A percentile compares a stretch with the other conserved stretches of the same genome.
phyloP scores from a whole-genome alignment of 1,140 invertebrate species.

The Orius insidiosus region DNA sequence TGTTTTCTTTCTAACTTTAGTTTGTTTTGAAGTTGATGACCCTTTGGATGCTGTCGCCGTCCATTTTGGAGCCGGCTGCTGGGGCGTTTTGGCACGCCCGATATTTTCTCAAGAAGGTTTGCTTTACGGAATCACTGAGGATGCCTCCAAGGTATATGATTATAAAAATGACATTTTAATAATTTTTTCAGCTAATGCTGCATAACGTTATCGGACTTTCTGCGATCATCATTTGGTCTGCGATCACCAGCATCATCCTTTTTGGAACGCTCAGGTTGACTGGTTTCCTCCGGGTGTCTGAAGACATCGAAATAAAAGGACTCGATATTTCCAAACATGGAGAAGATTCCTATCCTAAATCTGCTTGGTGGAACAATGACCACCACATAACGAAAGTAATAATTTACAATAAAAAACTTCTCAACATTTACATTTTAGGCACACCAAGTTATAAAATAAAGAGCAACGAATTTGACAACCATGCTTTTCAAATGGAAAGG shows the following conservation, averaged over 20 bases:
- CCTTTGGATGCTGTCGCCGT: constrained; percentile 39
- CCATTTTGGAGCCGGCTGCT: constrained; percentile 35
- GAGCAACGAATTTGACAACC: constrained; percentile 12
- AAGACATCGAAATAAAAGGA: constrained; percentile 32
- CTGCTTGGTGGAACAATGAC: too few relatives aligned
- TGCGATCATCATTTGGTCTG: constrained; percentile 31
- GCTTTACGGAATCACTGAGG: constrained; percentile 15
- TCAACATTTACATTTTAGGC: background rate
- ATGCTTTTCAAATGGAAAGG: constrained; percentile 9
- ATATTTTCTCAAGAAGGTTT: constrained; percentile 26
- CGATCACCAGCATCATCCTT: constrained; percentile 25
- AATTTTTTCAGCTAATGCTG: constrained; percentile 1
- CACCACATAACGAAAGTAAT: too few relatives aligned
- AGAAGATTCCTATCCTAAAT: constrained; percentile 32
- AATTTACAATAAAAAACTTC: background rate
- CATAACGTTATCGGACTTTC: constrained; percentile 28
- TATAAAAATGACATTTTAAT: too few relatives aligned
- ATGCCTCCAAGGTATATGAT: constrained; percentile 7
- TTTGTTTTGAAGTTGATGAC: constrained; percentile 31
- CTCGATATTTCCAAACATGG: constrained; percentile 33
- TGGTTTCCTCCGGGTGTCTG: constrained; percentile 27
- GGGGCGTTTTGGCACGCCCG: constrained; percentile 32
- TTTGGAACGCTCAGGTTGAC: constrained; percentile 29
- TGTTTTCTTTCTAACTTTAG: background rate
- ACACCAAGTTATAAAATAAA: constrained; percentile 4